phyloP scores from a whole-genome alignment of 2,797 vertebrate species.

The Helicolenus hilgendorfi region DNA sequence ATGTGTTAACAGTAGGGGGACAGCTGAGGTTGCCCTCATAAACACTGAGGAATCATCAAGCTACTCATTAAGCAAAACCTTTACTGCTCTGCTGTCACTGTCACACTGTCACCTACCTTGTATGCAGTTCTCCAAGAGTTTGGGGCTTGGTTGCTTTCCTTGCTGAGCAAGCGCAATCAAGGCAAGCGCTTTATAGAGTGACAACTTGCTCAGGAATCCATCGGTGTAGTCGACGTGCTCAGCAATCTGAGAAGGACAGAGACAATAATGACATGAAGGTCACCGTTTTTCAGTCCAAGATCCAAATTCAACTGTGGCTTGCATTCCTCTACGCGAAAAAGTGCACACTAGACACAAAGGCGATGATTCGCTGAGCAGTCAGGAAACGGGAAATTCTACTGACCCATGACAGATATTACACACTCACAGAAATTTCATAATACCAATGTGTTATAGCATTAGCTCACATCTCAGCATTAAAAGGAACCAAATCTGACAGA shows the following conservation, averaged over 20 bases:
- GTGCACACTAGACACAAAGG: constrained; percentile 48
- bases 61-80: constrained; percentile 73
- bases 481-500: not conserved
- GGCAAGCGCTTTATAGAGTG: constrained; percentile 88
- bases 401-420: not conserved
- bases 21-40: constrained; percentile 40
- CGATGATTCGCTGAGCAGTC: constrained; percentile 30
- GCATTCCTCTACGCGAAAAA: constrained; percentile 64
- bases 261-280: constrained; percentile 44
- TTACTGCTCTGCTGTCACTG: constrained; percentile 36
- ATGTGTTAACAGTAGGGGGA: not conserved
- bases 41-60: constrained; percentile 24
- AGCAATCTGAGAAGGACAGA: constrained; percentile 84
- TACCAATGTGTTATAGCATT: not conserved
- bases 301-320: constrained; percentile 58
- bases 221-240: constrained; percentile 84
- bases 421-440: constrained; percentile 1
- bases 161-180: constrained; percentile 90
- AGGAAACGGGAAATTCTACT: constrained; percentile 48
- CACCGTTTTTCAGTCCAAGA: constrained; percentile 9
- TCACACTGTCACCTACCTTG: constrained; percentile 81
- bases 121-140: constrained; percentile 90
- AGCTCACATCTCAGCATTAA: not conserved
- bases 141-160: constrained; percentile 89
- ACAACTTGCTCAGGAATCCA: constrained; percentile 88